Conservation (phyloP, 2,113 vertebrate genomes). For the Gambusia holbrooki region DNA sequence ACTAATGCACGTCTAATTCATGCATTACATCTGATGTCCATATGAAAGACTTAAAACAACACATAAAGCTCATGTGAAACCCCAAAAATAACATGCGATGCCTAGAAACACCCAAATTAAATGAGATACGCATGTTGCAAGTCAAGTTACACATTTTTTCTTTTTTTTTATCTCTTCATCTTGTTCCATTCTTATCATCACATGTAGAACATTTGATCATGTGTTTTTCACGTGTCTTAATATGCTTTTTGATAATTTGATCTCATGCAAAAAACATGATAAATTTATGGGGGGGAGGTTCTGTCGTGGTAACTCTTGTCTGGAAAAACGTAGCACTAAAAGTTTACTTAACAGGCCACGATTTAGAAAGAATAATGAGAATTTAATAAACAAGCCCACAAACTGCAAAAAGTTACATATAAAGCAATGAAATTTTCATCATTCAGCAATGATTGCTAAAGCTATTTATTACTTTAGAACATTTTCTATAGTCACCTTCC, state of each 20-base stretch:
- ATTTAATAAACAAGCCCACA: too few species aligned
- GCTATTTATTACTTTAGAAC: background rate
- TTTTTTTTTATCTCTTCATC: background rate
- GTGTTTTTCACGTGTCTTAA: background rate
- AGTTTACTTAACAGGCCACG: too few species aligned
- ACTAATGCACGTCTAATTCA: background rate
- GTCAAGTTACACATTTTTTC: background rate
- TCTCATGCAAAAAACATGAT: too few species aligned
- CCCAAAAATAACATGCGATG: too few species aligned
- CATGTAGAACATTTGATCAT: background rate
- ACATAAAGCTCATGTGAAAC: background rate
- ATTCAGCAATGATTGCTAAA: too few species aligned
- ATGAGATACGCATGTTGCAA: background rate
- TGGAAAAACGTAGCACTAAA: too few species aligned
- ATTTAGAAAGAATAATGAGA: too few species aligned
- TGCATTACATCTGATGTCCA: background rate
- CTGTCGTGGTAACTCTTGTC: too few species aligned
- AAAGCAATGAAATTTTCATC: background rate
- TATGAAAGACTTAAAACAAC: background rate
- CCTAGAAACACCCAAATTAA: background rate
- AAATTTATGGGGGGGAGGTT: too few species aligned
- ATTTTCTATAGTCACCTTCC: background rate
- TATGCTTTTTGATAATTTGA: background rate
- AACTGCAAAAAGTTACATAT: too few species aligned
- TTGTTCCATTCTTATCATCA: background rate